Evolutionary conservation across 2,797 vertebrate genomes (phyloP).

Genomic region (Hipposideros larvatus): DNA sequence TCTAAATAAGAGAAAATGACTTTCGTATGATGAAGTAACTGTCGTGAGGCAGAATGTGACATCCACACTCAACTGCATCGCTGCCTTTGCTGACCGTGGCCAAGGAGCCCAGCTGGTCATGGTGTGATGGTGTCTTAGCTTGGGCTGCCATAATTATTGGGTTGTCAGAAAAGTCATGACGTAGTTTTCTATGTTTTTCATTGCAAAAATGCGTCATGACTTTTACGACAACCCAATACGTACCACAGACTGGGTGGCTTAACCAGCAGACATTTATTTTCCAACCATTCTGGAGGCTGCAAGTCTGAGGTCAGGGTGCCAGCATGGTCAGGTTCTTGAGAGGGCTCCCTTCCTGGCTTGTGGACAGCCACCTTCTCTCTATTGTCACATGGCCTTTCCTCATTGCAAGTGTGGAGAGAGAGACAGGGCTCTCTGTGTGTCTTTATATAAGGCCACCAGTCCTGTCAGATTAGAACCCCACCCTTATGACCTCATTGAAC

Average conservation of each 20-base stretch:
- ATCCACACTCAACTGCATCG: accelerated
- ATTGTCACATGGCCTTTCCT: background rate
- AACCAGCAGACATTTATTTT: background rate
- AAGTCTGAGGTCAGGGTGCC: background rate
- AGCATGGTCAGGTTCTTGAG: background rate
- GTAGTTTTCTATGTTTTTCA: too few species aligned
- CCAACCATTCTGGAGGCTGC: background rate
- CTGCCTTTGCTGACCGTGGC: background rate
- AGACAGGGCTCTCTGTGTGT: background rate
- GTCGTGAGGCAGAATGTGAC: accelerated
- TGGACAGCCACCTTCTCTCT: background rate
- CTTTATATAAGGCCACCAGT: background rate
- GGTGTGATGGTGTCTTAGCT: background rate
- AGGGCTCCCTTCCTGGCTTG: background rate
- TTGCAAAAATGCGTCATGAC: too few species aligned
- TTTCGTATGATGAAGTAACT: background rate
- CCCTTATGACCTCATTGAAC: background rate
- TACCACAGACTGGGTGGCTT: background rate
- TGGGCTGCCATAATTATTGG: accelerated
- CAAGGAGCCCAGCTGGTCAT: accelerated
- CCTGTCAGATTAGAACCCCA: background rate
- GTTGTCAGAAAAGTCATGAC: too few species aligned
- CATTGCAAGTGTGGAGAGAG: background rate
- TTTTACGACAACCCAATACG: too few species aligned
- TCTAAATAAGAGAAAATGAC: background rate